phyloP scores from a whole-genome alignment of 2,888 invertebrate species.

The Drosophila ezoana region DNA sequence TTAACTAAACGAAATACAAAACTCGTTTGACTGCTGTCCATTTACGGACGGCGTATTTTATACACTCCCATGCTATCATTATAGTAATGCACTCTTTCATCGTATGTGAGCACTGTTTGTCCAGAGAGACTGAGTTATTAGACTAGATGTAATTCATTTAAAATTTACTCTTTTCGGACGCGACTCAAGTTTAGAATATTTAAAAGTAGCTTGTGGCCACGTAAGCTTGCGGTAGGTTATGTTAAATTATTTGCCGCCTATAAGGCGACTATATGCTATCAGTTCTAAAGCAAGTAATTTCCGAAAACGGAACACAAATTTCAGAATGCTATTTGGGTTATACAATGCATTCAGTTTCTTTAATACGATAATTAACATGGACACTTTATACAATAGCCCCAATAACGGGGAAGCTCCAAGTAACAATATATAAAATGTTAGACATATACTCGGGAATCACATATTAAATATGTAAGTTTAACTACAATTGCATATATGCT shows the following conservation, averaged over 20 bases:
- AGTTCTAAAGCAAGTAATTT: background rate
- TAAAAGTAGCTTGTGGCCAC: background rate
- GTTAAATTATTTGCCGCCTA: background rate
- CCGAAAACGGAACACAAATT: background rate
- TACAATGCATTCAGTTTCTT: constrained; percentile 8
- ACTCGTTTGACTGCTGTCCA: constrained; percentile 34
- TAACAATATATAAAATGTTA: constrained; percentile 30
- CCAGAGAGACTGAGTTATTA: background rate
- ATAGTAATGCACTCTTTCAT: constrained; percentile 17
- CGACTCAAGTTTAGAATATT: background rate
- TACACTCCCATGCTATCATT: constrained; percentile 38
- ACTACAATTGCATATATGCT: constrained; percentile 16
- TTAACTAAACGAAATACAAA: constrained; percentile 20
- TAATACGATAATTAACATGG: constrained; percentile 31
- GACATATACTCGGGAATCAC: constrained; percentile 21
- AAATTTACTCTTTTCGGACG: background rate
- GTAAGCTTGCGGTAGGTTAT: constrained; percentile 21
- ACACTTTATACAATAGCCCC: constrained; percentile 7
- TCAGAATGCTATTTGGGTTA: background rate
- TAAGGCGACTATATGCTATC: background rate
- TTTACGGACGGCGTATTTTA: constrained; percentile 15
- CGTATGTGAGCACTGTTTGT: background rate
- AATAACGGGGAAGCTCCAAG: background rate
- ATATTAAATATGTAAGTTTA: constrained; percentile 20
- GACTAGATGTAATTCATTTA: background rate